These are phyloP conservation scores for Polylopha cassiicola DNA, from an alignment of 2,888 invertebrate species.

Conservation along the genomic window DNA sequence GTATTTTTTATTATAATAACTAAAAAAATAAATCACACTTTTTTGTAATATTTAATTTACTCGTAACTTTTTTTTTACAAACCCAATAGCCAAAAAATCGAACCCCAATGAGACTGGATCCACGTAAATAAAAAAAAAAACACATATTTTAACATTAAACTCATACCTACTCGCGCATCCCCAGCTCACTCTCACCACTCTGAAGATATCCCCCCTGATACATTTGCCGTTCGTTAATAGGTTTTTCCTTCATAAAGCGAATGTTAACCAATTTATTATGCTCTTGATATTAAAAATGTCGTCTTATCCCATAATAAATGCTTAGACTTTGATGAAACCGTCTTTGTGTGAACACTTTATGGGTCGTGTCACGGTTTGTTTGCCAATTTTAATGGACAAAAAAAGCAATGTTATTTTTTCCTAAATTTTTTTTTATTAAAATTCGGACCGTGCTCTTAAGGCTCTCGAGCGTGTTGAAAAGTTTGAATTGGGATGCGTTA, in stretches of 20 bases:
- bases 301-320: conserved; percentile 54
- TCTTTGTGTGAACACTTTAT: conserved; percentile 42
- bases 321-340: conserved; percentile 50
- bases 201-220: conserved; percentile 55
- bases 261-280: conserved; percentile 76
- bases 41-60: too few species aligned
- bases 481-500: too few species aligned
- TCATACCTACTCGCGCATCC: neutral
- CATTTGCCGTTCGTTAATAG: conserved; percentile 72
- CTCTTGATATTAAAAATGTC: conserved; percentile 71
- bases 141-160: neutral
- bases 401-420: conserved; percentile 23
- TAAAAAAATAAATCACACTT: too few species aligned
- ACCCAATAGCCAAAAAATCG: too few species aligned
- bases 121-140: too few species aligned
- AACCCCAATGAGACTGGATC: too few species aligned
- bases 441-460: conserved; percentile 45
- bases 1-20: too few species aligned
- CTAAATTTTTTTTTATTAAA: conserved; percentile 38
- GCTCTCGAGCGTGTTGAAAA: conserved; percentile 36
- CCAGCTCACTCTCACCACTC: conserved; percentile 17
- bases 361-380: conserved; percentile 62
- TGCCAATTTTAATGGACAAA: conserved; percentile 48
- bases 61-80: too few species aligned
- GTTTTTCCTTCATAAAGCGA: conserved; percentile 75